Conservation (phyloP, 2,888 invertebrate species). For the Drosophila nr. medialis region DNA sequence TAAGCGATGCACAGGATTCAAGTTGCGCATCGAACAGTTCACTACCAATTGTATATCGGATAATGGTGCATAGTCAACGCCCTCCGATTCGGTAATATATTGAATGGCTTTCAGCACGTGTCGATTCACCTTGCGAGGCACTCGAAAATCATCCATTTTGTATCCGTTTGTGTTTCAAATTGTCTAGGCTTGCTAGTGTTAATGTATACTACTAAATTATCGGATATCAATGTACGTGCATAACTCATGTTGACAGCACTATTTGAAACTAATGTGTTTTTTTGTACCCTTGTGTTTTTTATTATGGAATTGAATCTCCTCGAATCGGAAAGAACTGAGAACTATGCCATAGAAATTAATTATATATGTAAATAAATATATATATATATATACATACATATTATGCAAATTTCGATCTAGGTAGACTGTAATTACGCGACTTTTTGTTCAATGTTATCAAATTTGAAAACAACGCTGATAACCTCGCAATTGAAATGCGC, state of each 20-base stretch:
- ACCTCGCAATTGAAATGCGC: slow-evolving; percentile 49
- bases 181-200: neutral
- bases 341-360: neutral
- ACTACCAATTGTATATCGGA: slow-evolving; percentile 50
- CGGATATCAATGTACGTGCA: neutral
- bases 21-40: slow-evolving; percentile 60
- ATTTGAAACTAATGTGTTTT: neutral
- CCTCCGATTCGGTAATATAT: slow-evolving; percentile 33
- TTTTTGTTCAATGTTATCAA: slow-evolving; percentile 64
- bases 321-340: too few species aligned
- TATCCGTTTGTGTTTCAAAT: too few species aligned
- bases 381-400: neutral
- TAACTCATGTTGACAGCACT: neutral
- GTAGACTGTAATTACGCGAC: slow-evolving; percentile 5
- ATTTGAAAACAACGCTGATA: slow-evolving; percentile 55
- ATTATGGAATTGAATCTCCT: neutral
- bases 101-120: slow-evolving; percentile 72
- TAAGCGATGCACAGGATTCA: slow-evolving; percentile 57
- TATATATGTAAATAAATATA: neutral
- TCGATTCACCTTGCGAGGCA: slow-evolving; percentile 74
- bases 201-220: neutral
- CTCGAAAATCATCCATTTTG: slow-evolving; percentile 66
- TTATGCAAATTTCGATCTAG: slow-evolving; percentile 21
- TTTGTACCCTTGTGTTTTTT: neutral
- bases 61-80: slow-evolving; percentile 20